phyloP scores from a whole-genome alignment of 2,888 invertebrate species.

The Achlya flavicornis region DNA sequence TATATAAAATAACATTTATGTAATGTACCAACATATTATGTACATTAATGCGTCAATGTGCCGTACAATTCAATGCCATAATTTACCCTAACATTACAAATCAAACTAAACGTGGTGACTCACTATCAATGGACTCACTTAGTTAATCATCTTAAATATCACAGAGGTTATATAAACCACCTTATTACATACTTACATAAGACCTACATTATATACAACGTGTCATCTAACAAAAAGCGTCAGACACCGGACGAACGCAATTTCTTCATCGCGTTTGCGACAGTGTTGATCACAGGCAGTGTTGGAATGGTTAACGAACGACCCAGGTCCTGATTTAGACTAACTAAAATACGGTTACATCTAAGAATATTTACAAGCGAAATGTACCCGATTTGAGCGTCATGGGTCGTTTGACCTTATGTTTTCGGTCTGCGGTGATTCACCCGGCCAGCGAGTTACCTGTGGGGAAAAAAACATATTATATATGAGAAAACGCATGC shows the following conservation, averaged over 20 bases:
- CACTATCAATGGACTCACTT: slow-evolving; percentile 42
- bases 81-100: slow-evolving; percentile 59
- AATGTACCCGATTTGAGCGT: slow-evolving; percentile 22
- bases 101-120: slow-evolving; percentile 61
- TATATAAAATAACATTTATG: not conserved
- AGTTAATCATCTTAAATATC: slow-evolving; percentile 75
- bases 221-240: slow-evolving; percentile 62
- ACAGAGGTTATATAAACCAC: slow-evolving; percentile 67
- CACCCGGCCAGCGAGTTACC: slow-evolving; percentile 61
- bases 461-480: slow-evolving; percentile 61
- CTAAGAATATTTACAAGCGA: slow-evolving; percentile 20
- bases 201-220: slow-evolving; percentile 30
- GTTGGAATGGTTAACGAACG: slow-evolving; percentile 62
- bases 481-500: slow-evolving; percentile 54
- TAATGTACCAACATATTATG: not conserved
- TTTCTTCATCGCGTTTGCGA: slow-evolving; percentile 63
- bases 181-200: slow-evolving; percentile 24
- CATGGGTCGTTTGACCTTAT: slow-evolving; percentile 41
- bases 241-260: slow-evolving; percentile 74
- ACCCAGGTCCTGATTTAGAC: slow-evolving; percentile 41
- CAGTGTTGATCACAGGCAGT: slow-evolving; percentile 75
- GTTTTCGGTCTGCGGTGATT: slow-evolving; percentile 54
- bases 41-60: slow-evolving; percentile 44
- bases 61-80: slow-evolving; percentile 35
- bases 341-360: slow-evolving; percentile 21